These are phyloP conservation scores for Punctoribates punctum DNA, from an alignment of 2,888 invertebrate species.

Conservation along the genomic window DNA sequence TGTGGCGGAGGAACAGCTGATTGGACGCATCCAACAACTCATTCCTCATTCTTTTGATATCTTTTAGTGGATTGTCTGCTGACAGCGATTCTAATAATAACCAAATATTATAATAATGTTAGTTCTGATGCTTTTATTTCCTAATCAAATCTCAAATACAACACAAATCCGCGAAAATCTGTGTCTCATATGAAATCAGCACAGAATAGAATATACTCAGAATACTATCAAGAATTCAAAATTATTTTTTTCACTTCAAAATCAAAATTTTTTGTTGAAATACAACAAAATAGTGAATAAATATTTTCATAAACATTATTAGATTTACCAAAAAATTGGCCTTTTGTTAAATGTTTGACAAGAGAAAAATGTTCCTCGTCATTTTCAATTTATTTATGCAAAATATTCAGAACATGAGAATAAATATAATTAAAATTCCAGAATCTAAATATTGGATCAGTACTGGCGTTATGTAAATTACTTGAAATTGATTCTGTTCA, in stretches of 20 bases:
- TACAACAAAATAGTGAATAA: no score
- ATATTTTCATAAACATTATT: no score
- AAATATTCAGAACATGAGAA: no score
- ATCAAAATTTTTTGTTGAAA: background rate
- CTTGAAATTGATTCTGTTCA: no score
- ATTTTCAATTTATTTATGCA: no score
- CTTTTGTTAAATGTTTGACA: no score
- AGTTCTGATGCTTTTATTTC: background rate
- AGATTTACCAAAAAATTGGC: no score
- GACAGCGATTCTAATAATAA: slow-evolving; percentile 27
- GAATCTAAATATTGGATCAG: no score
- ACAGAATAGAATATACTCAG: background rate
- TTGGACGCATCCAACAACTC: background rate
- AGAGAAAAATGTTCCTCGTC: no score
- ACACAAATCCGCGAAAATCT: background rate
- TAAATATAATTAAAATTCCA: no score
- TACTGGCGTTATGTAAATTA: no score
- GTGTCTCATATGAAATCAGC: background rate
- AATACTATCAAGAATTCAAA: background rate
- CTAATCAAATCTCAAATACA: slow-evolving; percentile 4
- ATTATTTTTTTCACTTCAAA: background rate
- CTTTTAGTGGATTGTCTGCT: background rate
- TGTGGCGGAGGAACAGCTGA: background rate
- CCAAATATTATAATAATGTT: background rate
- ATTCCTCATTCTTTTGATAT: slow-evolving; percentile 19